Conservation (phyloP, 2,113 vertebrate genomes). For the Anas platyrhynchos region DNA sequence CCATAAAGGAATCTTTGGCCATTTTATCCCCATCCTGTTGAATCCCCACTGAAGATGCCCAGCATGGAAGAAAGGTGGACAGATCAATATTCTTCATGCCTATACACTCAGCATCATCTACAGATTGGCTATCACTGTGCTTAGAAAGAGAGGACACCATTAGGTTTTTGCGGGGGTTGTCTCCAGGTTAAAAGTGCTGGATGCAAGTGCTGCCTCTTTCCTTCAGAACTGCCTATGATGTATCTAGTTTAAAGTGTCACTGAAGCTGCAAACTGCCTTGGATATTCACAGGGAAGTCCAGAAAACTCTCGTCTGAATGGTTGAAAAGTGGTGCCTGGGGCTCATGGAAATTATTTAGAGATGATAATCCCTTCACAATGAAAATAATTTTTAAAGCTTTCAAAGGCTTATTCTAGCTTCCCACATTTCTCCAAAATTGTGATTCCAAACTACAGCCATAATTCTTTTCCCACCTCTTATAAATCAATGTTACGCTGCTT, state of each 20-base stretch:
- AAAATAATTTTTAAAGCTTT: neutral
- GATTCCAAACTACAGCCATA: neutral
- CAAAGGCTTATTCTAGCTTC: neutral
- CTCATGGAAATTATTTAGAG: neutral
- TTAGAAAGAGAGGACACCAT: neutral
- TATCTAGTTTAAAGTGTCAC: neutral
- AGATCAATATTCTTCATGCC: neutral
- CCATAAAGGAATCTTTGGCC: neutral
- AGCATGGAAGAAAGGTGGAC: neutral
- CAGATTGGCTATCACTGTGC: neutral
- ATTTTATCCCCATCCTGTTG: neutral
- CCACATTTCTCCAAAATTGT: neutral
- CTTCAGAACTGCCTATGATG: neutral
- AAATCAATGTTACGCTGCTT: neutral
- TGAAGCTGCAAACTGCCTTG: neutral
- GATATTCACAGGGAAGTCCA: neutral
- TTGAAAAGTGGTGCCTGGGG: neutral
- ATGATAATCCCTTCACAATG: neutral
- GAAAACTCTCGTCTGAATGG: neutral
- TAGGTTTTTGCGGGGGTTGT: neutral
- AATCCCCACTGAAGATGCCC: neutral
- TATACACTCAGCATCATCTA: neutral
- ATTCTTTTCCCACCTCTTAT: neutral
- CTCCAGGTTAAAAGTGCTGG: neutral
- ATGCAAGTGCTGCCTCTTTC: neutral